Evolutionary conservation across 2,113 vertebrate species (phyloP).

Genomic region (Takifugu flavidus): DNA sequence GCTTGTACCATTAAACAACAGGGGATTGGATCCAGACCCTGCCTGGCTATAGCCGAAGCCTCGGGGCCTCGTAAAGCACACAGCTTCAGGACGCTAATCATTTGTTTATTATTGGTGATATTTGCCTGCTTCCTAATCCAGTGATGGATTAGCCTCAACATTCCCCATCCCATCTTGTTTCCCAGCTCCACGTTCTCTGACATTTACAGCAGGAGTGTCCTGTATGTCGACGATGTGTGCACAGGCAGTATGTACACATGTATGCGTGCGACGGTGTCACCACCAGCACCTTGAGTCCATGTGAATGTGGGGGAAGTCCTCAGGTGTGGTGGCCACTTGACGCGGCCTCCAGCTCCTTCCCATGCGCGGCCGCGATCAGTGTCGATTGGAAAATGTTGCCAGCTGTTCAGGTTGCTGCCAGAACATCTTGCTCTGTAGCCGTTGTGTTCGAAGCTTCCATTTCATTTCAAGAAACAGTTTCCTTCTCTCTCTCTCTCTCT

Average conservation of each 20-base stretch:
- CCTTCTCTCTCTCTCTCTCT: slow-evolving; percentile 1
- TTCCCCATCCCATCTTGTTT: slow-evolving; percentile 56
- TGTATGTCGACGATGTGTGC: slow-evolving; percentile 5
- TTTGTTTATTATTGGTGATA: slow-evolving; percentile 66
- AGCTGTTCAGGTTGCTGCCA: slow-evolving; percentile 22
- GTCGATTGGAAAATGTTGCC: slow-evolving; percentile 35
- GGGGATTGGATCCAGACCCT: slow-evolving; percentile 70
- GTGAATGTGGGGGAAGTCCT: slow-evolving; percentile 1
- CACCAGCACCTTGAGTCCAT: no score
- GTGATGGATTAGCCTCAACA: slow-evolving; percentile 49
- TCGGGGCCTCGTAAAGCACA: slow-evolving; percentile 46
- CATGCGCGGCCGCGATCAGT: slow-evolving; percentile 28
- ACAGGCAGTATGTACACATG: neutral
- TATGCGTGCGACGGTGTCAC: slow-evolving; percentile 1
- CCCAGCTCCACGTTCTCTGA: slow-evolving; percentile 26
- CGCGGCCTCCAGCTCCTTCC: slow-evolving; percentile 24
- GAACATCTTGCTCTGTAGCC: slow-evolving; percentile 26
- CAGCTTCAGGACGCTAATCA: slow-evolving; percentile 57
- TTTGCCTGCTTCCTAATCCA: slow-evolving; percentile 60
- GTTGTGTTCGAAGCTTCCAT: slow-evolving; percentile 26
- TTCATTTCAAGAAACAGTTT: slow-evolving; percentile 12
- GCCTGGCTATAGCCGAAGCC: slow-evolving; percentile 52
- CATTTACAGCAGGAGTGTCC: slow-evolving; percentile 30
- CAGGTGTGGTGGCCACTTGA: slow-evolving; percentile 31
- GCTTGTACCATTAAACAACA: slow-evolving; percentile 64